Percentiles rank a stretch among this genome's conserved stretches.
Evolutionary conservation across 2,888 invertebrate genomes (phyloP).

Genomic region (Machimus atricapillus): DNA sequence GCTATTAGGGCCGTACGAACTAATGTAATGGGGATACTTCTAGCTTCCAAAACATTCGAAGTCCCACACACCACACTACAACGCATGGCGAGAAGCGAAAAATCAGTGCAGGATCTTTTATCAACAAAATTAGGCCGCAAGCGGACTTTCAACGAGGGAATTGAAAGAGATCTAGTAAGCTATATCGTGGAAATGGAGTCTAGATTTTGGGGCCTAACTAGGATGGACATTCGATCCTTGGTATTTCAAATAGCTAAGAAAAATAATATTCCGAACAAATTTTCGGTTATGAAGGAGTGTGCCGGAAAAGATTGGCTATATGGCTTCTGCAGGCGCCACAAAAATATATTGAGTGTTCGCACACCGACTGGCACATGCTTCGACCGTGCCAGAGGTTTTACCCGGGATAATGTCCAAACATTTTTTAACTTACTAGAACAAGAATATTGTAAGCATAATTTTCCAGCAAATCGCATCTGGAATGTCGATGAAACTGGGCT

Average conservation of each 20-base stretch:
- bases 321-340: constrained; percentile 2
- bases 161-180: constrained; percentile 14
- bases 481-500: constrained; percentile 37
- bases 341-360: constrained; percentile 14
- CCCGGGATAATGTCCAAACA: neutral
- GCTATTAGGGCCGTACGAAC: neutral
- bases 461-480: neutral
- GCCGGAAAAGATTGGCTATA: constrained; percentile 26
- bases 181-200: constrained; percentile 21
- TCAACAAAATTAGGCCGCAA: constrained; percentile 43
- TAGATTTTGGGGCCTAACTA: constrained; percentile 31
- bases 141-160: constrained; percentile 34
- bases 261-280: constrained; percentile 31
- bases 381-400: constrained; percentile 25
- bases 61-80: constrained; percentile 40
- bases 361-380: constrained; percentile 26
- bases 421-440: neutral
- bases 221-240: constrained; percentile 23
- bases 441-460: neutral
- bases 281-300: constrained; percentile 4
- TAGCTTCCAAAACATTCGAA: constrained; percentile 34
- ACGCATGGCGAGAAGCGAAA: constrained; percentile 25
- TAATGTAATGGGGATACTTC: constrained; percentile 4
- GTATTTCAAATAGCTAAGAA: constrained; percentile 22
- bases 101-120: constrained; percentile 16